phyloP scores from a whole-genome alignment of 2,113 vertebrate genomes.

The Marmota monax region DNA sequence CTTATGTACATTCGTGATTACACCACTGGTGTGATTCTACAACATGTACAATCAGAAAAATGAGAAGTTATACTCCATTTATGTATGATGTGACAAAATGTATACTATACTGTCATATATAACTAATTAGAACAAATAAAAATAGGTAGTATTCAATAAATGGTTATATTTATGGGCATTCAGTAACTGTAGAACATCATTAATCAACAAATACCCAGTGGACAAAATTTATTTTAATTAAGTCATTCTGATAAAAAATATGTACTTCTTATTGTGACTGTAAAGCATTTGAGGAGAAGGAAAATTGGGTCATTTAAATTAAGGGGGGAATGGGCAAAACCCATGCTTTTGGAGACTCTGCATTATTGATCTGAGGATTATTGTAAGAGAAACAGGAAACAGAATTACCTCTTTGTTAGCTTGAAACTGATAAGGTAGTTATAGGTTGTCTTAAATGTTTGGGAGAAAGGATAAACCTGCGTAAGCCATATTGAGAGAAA shows the following conservation, averaged over 20 bases:
- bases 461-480: neutral
- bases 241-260: slow-evolving; percentile 26
- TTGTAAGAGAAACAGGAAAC: neutral
- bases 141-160: neutral
- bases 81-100: too few relatives aligned
- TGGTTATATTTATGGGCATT: neutral
- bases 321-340: neutral
- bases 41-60: too few relatives aligned
- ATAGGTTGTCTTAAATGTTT: neutral
- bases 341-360: neutral
- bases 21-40: too few relatives aligned
- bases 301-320: neutral
- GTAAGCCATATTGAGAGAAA: neutral
- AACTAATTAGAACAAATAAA: too few relatives aligned
- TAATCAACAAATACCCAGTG: neutral
- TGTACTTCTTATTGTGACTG: neutral
- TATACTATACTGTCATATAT: too few relatives aligned
- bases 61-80: too few relatives aligned
- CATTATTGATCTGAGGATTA: neutral
- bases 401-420: neutral
- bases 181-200: neutral
- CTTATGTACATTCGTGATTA: too few relatives aligned
- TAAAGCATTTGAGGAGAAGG: neutral
- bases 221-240: neutral
- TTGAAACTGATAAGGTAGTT: neutral